Percentiles rank a stretch among this genome's conserved stretches.
These are phyloP conservation scores for Siniperca obscura DNA, from an alignment of 2,797 vertebrate genomes.

Conservation along the genomic window DNA sequence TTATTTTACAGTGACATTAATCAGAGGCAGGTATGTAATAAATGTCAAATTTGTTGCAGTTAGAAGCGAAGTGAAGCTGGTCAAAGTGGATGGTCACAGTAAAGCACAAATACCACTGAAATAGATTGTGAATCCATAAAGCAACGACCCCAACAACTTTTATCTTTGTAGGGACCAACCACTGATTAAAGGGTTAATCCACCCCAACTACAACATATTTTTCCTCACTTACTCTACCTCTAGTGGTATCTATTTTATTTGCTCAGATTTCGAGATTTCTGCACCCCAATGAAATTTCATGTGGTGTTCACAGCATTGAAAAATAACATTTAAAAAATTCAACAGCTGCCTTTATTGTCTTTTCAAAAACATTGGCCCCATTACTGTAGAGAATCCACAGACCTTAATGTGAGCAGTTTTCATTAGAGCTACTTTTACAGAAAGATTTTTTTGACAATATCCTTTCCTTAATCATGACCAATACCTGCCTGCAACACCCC, in stretches of 20 bases:
- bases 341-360: background rate
- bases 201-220: too few relatives aligned
- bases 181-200: background rate
- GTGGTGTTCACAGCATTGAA: background rate
- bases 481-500: background rate
- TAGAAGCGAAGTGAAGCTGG: slow-evolving; percentile 14
- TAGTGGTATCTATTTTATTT: too few relatives aligned
- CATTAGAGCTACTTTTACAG: background rate
- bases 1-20: slow-evolving; percentile 48
- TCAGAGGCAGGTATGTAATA: slow-evolving; percentile 28
- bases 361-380: background rate
- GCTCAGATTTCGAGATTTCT: background rate
- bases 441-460: background rate
- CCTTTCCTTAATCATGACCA: background rate
- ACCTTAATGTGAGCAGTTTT: background rate
- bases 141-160: background rate
- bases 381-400: background rate
- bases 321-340: slow-evolving; percentile 9
- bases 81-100: slow-evolving; percentile 21
- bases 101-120: slow-evolving; percentile 6
- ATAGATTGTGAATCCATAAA: slow-evolving; percentile 6
- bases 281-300: background rate
- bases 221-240: too few relatives aligned
- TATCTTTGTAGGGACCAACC: background rate
- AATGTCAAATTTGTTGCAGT: slow-evolving; percentile 36